These are phyloP conservation scores for Drosophila prolongata DNA, from an alignment of 2,888 invertebrate species.

Conservation along the genomic window DNA sequence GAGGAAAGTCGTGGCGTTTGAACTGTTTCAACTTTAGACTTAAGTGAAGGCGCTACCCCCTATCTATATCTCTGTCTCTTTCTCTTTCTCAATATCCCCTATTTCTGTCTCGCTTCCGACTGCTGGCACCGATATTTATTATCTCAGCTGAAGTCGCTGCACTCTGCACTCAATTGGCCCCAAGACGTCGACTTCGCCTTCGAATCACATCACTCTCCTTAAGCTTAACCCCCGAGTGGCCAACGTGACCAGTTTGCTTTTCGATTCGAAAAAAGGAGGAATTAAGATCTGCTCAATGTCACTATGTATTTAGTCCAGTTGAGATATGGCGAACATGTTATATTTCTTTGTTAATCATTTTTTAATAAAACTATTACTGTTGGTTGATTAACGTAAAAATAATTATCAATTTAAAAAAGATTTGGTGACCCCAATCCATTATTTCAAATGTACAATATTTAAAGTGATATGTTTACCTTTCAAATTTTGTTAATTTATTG, in stretches of 20 bases:
- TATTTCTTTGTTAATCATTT: no score
- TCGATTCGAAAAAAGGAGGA: not conserved
- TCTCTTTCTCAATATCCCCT: not conserved
- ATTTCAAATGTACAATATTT: no score
- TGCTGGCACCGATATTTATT: not conserved
- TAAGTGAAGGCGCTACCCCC: slow-evolving; percentile 4
- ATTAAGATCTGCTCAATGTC: no score
- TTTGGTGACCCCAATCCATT: not conserved
- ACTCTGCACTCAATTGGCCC: slow-evolving; percentile 39
- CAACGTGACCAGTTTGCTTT: not conserved
- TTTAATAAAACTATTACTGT: no score
- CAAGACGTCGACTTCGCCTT: slow-evolving; percentile 3
- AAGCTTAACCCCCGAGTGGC: not conserved
- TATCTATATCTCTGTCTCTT: not conserved
- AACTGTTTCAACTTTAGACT: slow-evolving; percentile 4
- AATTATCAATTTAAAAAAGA: no score
- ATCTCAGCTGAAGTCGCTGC: slow-evolving; percentile 38
- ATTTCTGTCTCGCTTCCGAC: not conserved
- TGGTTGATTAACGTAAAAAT: no score
- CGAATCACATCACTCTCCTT: not conserved
- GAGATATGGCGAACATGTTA: no score
- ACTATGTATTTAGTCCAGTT: no score
- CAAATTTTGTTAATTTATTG: no score
- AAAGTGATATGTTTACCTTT: no score
- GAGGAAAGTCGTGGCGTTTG: not conserved